Percentiles rank a stretch among this genome's conserved stretches.
These are phyloP conservation scores for Drosophila lowei DNA, from an alignment of 1,140 invertebrate species.

Conservation along the genomic window DNA sequence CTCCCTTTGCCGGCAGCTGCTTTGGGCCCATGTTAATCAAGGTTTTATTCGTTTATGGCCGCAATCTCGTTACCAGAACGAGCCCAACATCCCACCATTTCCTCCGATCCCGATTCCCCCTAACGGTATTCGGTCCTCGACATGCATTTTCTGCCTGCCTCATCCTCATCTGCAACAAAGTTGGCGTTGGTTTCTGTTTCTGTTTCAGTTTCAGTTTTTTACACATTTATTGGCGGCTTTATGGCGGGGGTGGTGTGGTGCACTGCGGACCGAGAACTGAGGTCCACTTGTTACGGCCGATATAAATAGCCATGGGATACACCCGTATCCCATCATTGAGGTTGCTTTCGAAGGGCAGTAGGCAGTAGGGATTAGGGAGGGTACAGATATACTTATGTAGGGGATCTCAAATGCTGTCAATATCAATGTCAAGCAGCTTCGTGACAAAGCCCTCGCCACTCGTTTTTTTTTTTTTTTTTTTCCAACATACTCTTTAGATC, in stretches of 20 bases:
- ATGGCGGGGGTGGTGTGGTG: conserved; percentile 2
- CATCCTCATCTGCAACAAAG: conserved; percentile 50
- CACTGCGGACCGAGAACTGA: neutral
- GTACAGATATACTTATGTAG: neutral
- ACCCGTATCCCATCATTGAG: too few species aligned
- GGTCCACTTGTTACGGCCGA: conserved; percentile 15
- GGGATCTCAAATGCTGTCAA: conserved; percentile 15
- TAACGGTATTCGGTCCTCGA: conserved; percentile 53
- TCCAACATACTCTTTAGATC: too few species aligned
- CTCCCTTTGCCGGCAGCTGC: conserved; percentile 31
- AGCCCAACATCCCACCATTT: neutral
- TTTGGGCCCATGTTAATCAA: conserved; percentile 54
- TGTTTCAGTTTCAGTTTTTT: conserved; percentile 27
- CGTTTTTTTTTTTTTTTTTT: neutral
- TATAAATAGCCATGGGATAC: conserved; percentile 10
- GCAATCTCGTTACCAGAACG: conserved; percentile 57
- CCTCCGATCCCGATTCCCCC: conserved; percentile 5
- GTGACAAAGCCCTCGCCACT: conserved; percentile 46
- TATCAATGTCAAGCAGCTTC: conserved; percentile 36
- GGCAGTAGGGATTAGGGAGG: too few species aligned
- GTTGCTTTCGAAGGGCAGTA: too few species aligned
- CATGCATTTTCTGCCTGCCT: neutral
- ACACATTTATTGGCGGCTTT: conserved; percentile 44
- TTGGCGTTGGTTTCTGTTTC: conserved; percentile 19
- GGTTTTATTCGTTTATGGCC: conserved; percentile 67